Percentiles rank a stretch among this genome's conserved stretches.
Conservation (phyloP, 2,113 vertebrate species). For the Epinephelus lanceolatus region DNA sequence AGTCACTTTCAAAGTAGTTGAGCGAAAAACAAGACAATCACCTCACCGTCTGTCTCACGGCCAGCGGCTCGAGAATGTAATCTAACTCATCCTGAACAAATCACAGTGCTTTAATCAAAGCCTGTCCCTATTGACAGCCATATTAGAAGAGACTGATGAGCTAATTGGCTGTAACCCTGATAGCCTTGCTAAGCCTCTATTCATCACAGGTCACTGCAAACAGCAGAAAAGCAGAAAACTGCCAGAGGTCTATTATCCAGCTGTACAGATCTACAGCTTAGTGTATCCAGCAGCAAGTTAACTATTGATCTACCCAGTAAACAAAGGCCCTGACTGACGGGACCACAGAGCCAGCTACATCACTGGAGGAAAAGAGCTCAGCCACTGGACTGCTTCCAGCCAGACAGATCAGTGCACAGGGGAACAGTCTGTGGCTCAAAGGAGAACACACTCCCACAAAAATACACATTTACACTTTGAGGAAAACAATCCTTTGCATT, state of each 20-base stretch:
- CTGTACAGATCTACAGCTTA: slow-evolving; percentile 52
- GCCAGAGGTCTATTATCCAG: slow-evolving; percentile 59
- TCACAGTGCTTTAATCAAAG: slow-evolving; percentile 44
- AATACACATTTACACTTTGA: slow-evolving; percentile 47
- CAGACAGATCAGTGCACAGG: slow-evolving; percentile 69
- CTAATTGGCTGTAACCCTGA: slow-evolving; percentile 63
- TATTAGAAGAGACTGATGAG: slow-evolving; percentile 64
- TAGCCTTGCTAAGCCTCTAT: slow-evolving; percentile 37
- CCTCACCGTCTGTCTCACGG: background rate
- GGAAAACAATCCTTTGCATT: slow-evolving; percentile 56
- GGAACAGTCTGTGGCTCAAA: slow-evolving; percentile 58
- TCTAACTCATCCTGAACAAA: slow-evolving; percentile 54
- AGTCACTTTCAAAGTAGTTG: slow-evolving; percentile 10
- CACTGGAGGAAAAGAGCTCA: slow-evolving; percentile 60
- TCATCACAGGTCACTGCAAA: slow-evolving; percentile 54
- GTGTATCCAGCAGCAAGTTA: slow-evolving; percentile 66
- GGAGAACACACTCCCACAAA: slow-evolving; percentile 49
- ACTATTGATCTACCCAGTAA: slow-evolving; percentile 76
- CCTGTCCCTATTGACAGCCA: slow-evolving; percentile 49
- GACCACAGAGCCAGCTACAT: slow-evolving; percentile 69
- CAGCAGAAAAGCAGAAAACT: slow-evolving; percentile 40
- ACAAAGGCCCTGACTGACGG: slow-evolving; percentile 73
- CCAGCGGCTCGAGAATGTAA: slow-evolving; percentile 22
- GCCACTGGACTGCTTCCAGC: slow-evolving; percentile 72
- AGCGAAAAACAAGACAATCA: slow-evolving; percentile 13